phyloP scores from a whole-genome alignment of 2,888 invertebrate genomes.

The Melipona bicolor region DNA sequence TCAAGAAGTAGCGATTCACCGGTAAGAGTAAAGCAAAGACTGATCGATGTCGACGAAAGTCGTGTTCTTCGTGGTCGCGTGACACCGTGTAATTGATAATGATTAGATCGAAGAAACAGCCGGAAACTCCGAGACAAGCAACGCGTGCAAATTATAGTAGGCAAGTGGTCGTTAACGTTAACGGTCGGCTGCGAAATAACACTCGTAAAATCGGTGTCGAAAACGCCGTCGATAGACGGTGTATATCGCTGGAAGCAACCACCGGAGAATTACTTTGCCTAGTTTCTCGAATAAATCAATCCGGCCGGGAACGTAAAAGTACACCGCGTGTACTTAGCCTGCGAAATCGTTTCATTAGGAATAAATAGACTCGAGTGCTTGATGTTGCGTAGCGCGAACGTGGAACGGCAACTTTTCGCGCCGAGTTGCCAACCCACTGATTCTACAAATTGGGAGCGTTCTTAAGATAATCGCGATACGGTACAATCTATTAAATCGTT shows the following conservation, averaged over 20 bases:
- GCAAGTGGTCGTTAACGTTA: slow-evolving; percentile 6
- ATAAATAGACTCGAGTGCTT: neutral
- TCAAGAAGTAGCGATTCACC: neutral
- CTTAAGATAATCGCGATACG: neutral
- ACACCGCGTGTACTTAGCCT: neutral
- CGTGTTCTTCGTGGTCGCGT: neutral
- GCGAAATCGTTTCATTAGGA: neutral
- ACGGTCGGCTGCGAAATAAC: slow-evolving; percentile 7
- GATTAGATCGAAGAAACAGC: neutral
- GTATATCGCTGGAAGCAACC: neutral
- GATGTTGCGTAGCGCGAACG: neutral
- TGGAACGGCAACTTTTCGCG: neutral
- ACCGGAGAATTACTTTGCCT: neutral
- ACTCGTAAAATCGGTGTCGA: slow-evolving; percentile 2
- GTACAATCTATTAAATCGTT: neutral
- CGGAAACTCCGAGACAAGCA: slow-evolving; percentile 2
- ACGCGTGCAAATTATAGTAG: slow-evolving; percentile 9
- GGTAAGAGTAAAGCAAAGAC: neutral
- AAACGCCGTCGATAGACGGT: neutral
- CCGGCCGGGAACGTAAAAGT: neutral
- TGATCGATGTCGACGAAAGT: slow-evolving; percentile 11
- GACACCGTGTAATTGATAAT: slow-evolving; percentile 21
- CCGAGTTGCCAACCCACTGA: neutral
- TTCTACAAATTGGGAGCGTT: neutral
- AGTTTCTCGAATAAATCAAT: neutral